Evolutionary conservation across 2,888 invertebrate species (phyloP).

Genomic region (Brassicogethes aeneus): DNA sequence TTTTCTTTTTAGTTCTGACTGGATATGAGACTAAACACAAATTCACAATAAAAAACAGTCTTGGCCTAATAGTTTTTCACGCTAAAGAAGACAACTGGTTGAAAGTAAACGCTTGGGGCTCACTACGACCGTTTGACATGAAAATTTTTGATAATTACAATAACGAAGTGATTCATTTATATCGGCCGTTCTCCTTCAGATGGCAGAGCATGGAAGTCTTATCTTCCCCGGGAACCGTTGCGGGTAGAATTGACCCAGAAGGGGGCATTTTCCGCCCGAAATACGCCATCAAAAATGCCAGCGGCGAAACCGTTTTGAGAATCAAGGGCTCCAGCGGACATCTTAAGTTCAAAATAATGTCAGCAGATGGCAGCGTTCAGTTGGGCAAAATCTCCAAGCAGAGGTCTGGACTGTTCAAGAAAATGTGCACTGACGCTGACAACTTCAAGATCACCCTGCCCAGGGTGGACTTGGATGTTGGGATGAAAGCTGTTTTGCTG

Average conservation of each 20-base stretch:
- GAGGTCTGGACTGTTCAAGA: slow-evolving; percentile 68
- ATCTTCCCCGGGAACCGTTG: slow-evolving; percentile 53
- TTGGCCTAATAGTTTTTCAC: slow-evolving; percentile 72
- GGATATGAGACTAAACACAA: no score
- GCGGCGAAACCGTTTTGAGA: slow-evolving; percentile 56
- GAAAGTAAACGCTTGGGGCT: slow-evolving; percentile 74
- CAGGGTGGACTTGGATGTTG: slow-evolving; percentile 68
- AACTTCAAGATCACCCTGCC: slow-evolving; percentile 78
- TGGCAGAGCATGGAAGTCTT: slow-evolving; percentile 64
- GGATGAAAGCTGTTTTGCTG: slow-evolving; percentile 61
- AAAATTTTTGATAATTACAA: slow-evolving; percentile 73
- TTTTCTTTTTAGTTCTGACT: background rate
- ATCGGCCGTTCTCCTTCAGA: slow-evolving; percentile 73
- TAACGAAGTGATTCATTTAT: slow-evolving; percentile 78
- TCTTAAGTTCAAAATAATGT: slow-evolving; percentile 65
- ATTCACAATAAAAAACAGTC: slow-evolving; percentile 69
- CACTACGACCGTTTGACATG: slow-evolving; percentile 77
- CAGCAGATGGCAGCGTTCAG: slow-evolving; percentile 57
- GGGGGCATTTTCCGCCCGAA: slow-evolving; percentile 60
- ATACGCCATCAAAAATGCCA: slow-evolving; percentile 57
- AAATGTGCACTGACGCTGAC: no score
- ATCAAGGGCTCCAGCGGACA: slow-evolving; percentile 77
- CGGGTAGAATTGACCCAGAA: slow-evolving; percentile 58
- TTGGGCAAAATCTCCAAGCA: slow-evolving; percentile 76
- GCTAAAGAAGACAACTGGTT: slow-evolving; percentile 81